Conservation (phyloP, 2,888 invertebrate species). For the Oxystoma pomonae region DNA sequence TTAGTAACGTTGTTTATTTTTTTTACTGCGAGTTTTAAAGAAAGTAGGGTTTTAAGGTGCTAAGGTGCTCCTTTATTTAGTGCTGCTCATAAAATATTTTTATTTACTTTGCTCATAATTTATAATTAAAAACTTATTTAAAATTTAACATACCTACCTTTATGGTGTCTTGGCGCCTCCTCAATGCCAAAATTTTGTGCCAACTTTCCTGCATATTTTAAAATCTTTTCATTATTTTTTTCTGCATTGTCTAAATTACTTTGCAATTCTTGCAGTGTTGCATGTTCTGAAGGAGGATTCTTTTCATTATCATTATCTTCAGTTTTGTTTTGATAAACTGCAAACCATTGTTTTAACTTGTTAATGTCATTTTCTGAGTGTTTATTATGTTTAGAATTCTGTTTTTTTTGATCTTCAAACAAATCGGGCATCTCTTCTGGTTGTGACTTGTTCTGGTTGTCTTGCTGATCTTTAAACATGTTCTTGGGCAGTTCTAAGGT, state of each 20-base stretch:
- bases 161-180: slow-evolving; percentile 33
- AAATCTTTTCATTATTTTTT: slow-evolving; percentile 26
- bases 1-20: not conserved
- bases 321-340: slow-evolving; percentile 24
- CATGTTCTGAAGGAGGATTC: slow-evolving; percentile 2
- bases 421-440: slow-evolving; percentile 40
- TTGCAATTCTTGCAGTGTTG: not conserved
- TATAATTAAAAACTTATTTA: too few relatives aligned
- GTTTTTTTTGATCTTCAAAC: slow-evolving; percentile 36
- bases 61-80: too few relatives aligned
- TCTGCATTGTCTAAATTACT: slow-evolving; percentile 4
- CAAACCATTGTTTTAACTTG: slow-evolving; percentile 32
- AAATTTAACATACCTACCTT: slow-evolving; percentile 16
- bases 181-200: slow-evolving; percentile 38
- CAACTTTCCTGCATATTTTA: slow-evolving; percentile 25
- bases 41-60: too few relatives aligned
- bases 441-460: slow-evolving; percentile 27
- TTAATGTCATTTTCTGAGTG: slow-evolving; percentile 29
- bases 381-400: slow-evolving; percentile 35
- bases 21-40: not conserved
- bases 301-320: slow-evolving; percentile 15
- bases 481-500: slow-evolving; percentile 48
- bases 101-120: too few relatives aligned
- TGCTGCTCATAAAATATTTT: too few relatives aligned
- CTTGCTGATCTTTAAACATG: slow-evolving; percentile 37